Conservation (phyloP, 2,888 invertebrate species). For the Gibbula magus region DNA sequence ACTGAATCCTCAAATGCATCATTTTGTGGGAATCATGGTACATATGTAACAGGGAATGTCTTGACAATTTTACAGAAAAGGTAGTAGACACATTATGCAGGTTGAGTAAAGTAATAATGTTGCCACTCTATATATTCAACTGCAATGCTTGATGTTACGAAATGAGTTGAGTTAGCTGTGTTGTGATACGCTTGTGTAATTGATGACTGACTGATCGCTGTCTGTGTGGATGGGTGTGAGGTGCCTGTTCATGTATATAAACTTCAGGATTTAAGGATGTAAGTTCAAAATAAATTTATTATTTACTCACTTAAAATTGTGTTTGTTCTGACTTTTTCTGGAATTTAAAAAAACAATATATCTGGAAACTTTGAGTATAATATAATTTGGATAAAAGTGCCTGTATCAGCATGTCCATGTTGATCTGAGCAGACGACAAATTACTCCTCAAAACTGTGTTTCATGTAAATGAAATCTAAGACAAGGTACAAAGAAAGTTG, state of each 20-base stretch:
- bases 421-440: no score
- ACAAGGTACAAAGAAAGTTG: no score
- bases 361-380: no score
- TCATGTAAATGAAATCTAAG: no score
- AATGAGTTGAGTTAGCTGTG: not conserved
- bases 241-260: not conserved
- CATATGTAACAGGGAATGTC: no score
- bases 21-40: no score
- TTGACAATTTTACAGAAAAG: not conserved
- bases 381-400: no score
- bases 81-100: not conserved
- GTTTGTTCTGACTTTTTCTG: no score
- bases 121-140: not conserved
- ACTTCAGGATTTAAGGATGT: not conserved
- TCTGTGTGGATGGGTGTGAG: not conserved
- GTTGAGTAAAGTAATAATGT: not conserved
- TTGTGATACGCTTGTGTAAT: not conserved
- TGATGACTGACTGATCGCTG: not conserved
- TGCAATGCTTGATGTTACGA: not conserved
- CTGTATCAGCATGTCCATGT: no score
- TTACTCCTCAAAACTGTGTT: no score
- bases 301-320: not conserved
- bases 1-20: no score
- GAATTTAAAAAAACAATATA: no score
- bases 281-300: constrained; percentile 23